phyloP scores from a whole-genome alignment of 2,113 vertebrate genomes.

The Sorex araneus region DNA sequence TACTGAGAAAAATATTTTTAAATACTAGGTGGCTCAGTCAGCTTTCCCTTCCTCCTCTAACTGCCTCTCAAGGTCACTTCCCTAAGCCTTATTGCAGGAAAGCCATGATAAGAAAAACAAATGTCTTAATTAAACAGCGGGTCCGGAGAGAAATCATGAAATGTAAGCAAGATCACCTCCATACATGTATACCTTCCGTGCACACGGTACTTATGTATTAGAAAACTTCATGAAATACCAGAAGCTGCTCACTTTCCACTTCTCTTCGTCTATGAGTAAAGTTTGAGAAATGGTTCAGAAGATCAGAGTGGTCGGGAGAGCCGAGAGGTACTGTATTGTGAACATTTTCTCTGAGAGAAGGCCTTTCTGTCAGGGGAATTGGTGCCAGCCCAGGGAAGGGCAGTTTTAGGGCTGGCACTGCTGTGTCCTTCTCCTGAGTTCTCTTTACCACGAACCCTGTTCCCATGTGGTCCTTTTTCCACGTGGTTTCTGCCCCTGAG shows the following conservation, averaged over 20 bases:
- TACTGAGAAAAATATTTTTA: conserved; percentile 2
- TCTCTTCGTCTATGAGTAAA: neutral
- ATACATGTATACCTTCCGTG: neutral
- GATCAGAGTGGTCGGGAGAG: neutral
- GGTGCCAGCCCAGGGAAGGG: rapidly evolving
- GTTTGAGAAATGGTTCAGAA: neutral
- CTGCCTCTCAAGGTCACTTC: conserved; percentile 70
- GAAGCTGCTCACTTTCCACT: neutral
- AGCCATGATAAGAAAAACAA: conserved; percentile 72
- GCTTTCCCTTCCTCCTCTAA: conserved; percentile 12
- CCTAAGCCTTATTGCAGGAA: conserved; percentile 26
- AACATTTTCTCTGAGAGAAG: too few relatives aligned
- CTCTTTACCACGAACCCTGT: neutral
- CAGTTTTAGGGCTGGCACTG: neutral
- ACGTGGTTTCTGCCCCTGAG: neutral
- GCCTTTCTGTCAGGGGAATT: neutral
- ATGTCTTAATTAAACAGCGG: conserved; percentile 63
- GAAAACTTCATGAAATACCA: neutral
- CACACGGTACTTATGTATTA: neutral
- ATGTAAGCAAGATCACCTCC: conserved; percentile 7
- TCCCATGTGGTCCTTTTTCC: neutral
- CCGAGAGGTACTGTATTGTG: neutral
- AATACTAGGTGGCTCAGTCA: conserved; percentile 7
- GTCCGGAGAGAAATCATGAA: conserved; percentile 20
- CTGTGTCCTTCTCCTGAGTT: neutral